Conservation (phyloP, 2,888 invertebrate genomes). For the Allophyes oxyacanthae region DNA sequence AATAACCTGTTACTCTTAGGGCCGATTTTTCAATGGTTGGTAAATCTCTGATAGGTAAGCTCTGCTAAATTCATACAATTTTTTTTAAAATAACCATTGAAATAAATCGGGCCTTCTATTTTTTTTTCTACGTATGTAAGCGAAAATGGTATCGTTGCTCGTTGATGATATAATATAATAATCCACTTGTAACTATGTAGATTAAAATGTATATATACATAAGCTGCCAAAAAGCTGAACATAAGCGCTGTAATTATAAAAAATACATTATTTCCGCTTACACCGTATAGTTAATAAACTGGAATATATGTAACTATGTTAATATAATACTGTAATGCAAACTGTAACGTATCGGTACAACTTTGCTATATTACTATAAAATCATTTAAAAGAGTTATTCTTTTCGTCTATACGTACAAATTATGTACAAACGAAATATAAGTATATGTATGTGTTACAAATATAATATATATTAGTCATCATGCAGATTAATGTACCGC, state of each 20-base stretch:
- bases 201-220: slow-evolving; percentile 5
- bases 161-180: neutral
- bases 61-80: too few relatives aligned
- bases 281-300: slow-evolving; percentile 31
- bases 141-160: slow-evolving; percentile 46
- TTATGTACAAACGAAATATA: slow-evolving; percentile 37
- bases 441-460: slow-evolving; percentile 36
- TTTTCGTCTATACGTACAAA: slow-evolving; percentile 37
- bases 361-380: slow-evolving; percentile 52
- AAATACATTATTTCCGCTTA: slow-evolving; percentile 43
- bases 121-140: slow-evolving; percentile 33
- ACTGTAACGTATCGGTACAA: slow-evolving; percentile 53
- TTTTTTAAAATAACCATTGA: too few relatives aligned
- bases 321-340: slow-evolving; percentile 65
- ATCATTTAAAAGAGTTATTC: slow-evolving; percentile 34
- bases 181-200: neutral
- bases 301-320: slow-evolving; percentile 52
- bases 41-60: too few relatives aligned
- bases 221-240: slow-evolving; percentile 44
- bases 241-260: slow-evolving; percentile 1
- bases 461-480: slow-evolving; percentile 39
- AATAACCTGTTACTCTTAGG: slow-evolving; percentile 13
- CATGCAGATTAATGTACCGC: slow-evolving; percentile 87
- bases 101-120: slow-evolving; percentile 20
- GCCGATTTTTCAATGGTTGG: too few relatives aligned